These are phyloP conservation scores for Microhierax caerulescens DNA, from an alignment of 2,797 vertebrate species.

Conservation along the genomic window DNA sequence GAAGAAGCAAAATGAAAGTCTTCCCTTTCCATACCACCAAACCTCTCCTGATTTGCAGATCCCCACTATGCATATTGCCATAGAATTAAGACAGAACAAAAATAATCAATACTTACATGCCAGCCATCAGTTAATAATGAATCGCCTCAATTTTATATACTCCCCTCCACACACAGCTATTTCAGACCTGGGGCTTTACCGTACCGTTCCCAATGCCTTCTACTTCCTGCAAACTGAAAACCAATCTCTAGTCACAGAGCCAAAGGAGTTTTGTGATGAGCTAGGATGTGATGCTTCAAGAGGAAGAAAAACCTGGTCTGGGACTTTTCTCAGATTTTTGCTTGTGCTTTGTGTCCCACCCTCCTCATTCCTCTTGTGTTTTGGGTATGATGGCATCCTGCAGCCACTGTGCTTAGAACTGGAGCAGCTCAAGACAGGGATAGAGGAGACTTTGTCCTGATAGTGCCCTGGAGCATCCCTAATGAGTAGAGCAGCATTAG, in stretches of 20 bases:
- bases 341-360: rapidly evolving
- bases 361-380: rapidly evolving
- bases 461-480: not conserved
- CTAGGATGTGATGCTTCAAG: not conserved
- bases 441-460: not conserved
- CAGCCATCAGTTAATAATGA: not conserved
- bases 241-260: not conserved
- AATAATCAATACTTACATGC: not conserved
- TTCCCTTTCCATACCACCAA: not conserved
- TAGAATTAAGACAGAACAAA: not conserved
- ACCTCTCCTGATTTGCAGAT: not conserved
- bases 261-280: not conserved
- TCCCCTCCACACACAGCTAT: not conserved
- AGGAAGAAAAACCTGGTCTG: not conserved
- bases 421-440: not conserved
- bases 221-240: not conserved
- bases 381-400: not conserved
- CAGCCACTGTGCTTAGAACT: not conserved
- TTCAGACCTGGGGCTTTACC: not conserved
- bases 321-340: not conserved
- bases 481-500: not conserved
- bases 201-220: not conserved
- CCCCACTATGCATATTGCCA: not conserved
- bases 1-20: not conserved
- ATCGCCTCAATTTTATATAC: not conserved